These are phyloP conservation scores for Lytechinus pictus DNA, from an alignment of 35 echinoderm and acorn worm genomes.

Conservation along the genomic window DNA sequence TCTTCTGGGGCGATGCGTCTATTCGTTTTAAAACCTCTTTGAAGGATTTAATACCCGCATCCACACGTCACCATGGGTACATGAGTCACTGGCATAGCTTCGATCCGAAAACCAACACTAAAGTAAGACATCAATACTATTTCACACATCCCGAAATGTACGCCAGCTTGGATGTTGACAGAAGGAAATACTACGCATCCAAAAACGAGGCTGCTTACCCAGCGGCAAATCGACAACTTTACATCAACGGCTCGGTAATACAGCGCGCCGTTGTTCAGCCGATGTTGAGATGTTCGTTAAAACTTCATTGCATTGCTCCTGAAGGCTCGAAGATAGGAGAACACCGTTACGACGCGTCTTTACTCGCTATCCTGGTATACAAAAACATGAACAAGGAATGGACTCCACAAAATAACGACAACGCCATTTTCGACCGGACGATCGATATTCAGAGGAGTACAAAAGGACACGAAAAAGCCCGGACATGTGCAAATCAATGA, in stretches of 20 bases:
- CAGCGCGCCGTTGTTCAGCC: conserved; percentile 66
- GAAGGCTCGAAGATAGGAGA: conserved; percentile 36
- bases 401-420: conserved; percentile 63
- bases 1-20: conserved; percentile 80
- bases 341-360: conserved; percentile 75
- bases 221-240: conserved; percentile 71
- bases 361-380: conserved; percentile 64
- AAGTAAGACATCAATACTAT: conserved; percentile 57
- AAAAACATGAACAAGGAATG: conserved; percentile 72
- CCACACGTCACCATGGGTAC: conserved; percentile 68
- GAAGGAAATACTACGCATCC: conserved; percentile 50
- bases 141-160: conserved; percentile 68
- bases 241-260: conserved; percentile 72
- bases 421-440: conserved; percentile 56
- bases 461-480: background rate
- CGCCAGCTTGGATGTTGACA: conserved; percentile 60
- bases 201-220: conserved; percentile 51
- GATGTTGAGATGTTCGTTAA: conserved; percentile 56
- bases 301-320: conserved; percentile 66
- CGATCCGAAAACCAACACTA: conserved; percentile 36
- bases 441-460: conserved; percentile 39
- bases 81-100: conserved; percentile 71
- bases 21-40: conserved; percentile 73
- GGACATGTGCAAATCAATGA: too few relatives aligned
- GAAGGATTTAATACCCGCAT: conserved; percentile 57